Evolutionary conservation across 2,113 vertebrate genomes (phyloP).

Genomic region (Pycnonotus jocosus): DNA sequence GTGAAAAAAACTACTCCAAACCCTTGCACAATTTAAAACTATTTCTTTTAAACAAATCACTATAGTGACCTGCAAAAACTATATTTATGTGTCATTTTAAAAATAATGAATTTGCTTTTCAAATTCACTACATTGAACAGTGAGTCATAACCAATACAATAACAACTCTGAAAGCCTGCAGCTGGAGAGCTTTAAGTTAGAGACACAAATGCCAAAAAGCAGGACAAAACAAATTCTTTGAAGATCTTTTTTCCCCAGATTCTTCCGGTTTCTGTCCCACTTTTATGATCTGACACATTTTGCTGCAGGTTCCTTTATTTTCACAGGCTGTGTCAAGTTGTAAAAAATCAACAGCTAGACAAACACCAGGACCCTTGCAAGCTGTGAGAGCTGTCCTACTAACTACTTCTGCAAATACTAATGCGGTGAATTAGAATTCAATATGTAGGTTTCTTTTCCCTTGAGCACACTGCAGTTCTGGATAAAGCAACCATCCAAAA

Average conservation of each 20-base stretch:
- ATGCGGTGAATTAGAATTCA: neutral
- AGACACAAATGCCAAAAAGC: neutral
- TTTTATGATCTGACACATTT: neutral
- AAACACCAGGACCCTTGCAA: neutral
- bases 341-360: neutral
- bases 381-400: neutral
- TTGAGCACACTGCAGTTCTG: neutral
- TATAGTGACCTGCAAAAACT: neutral
- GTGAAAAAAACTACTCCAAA: neutral
- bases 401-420: neutral
- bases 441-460: neutral
- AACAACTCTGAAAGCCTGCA: neutral
- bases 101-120: neutral
- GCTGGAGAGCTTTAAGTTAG: neutral
- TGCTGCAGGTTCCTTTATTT: neutral
- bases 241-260: neutral
- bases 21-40: neutral
- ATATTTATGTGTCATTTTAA: neutral
- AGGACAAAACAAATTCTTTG: neutral
- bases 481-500: neutral
- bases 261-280: neutral
- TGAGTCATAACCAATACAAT: neutral
- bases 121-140: neutral
- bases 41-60: neutral
- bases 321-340: neutral